These are phyloP conservation scores for Yoshiicerus persimilis DNA, from an alignment of 1,140 invertebrate species.

Conservation along the genomic window DNA sequence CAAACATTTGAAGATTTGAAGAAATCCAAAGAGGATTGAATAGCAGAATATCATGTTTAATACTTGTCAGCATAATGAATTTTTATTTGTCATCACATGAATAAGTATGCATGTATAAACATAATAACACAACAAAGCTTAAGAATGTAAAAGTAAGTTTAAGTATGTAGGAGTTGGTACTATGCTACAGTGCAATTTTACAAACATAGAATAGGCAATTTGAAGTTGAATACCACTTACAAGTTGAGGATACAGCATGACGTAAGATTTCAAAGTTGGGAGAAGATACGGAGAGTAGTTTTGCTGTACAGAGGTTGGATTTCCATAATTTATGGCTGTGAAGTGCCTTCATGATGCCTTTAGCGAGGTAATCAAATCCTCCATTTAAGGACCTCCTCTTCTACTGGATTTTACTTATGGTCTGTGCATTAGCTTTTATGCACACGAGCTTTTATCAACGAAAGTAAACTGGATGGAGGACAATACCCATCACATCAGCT, in stretches of 20 bases:
- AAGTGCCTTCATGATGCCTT: slow-evolving; percentile 12
- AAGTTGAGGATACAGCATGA: neutral
- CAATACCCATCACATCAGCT: neutral
- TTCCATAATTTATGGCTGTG: neutral
- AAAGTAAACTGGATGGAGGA: neutral
- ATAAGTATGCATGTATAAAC: neutral
- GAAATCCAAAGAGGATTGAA: neutral
- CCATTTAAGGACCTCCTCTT: neutral
- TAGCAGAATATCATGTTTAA: neutral
- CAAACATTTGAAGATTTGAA: no score
- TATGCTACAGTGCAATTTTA: no score
- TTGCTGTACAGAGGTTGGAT: neutral
- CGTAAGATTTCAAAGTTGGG: neutral
- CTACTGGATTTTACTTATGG: neutral
- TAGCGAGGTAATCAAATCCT: slow-evolving; percentile 1
- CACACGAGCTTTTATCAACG: neutral
- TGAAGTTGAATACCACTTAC: no score
- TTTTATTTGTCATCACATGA: neutral
- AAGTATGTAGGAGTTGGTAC: no score
- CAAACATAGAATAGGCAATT: no score
- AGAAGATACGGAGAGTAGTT: neutral
- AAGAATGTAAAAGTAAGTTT: neutral
- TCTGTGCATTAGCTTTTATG: neutral
- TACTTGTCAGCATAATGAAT: neutral
- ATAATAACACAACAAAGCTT: neutral